Evolutionary conservation across 2,888 invertebrate species (phyloP), one percentile per base, ranked within the genome.

Genomic region (Acanthosepion esculentum): DNA sequence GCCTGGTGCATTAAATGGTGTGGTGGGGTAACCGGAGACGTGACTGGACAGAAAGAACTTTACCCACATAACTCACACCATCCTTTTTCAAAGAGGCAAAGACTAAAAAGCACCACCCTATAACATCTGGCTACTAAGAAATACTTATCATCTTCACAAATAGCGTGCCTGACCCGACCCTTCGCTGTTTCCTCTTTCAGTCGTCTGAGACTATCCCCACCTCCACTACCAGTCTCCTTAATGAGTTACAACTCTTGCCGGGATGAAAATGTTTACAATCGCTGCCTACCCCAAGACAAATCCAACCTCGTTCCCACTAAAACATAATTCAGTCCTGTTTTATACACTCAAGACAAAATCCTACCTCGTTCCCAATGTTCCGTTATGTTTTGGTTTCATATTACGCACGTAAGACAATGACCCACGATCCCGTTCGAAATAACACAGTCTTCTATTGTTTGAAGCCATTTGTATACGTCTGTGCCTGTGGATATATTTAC

Each of bases 81-180:
- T n/a, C 78, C 78, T 18, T 78, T 78, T 18, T 33, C n/a, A 78
- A 78, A 33, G 3, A 8, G n/a, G n/a, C 18, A n/a, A 78, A 78
- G 18, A 78, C 78, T 78, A 78, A 78, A 33, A 78, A 15, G 78
- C 78, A 78, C 78, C 78, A 33, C 78, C 78, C 78, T 78, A n/a
- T 78, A 78, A 78, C 78, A 78, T 78, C 78, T 78, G 78, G 78
- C 78, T 78, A 12, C n/a, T n/a, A 78, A 78, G n/a, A 78, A 78
- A 78, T 78, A 78, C 78, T 78, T 78, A 55, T 23, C 59, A 59
- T 59, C 59, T 23, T 59, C 59, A 59, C 59, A 78, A 78, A 78
- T 12, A 78, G n/a, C 78, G 20, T 78, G 15, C 78, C 78, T 78
- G n/a, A 78, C 78, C n/a, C 12, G 78, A 78, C 78, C 15, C n/a